phyloP scores from a whole-genome alignment of 2,113 vertebrate genomes.

The Porphyrio hochstetteri region DNA sequence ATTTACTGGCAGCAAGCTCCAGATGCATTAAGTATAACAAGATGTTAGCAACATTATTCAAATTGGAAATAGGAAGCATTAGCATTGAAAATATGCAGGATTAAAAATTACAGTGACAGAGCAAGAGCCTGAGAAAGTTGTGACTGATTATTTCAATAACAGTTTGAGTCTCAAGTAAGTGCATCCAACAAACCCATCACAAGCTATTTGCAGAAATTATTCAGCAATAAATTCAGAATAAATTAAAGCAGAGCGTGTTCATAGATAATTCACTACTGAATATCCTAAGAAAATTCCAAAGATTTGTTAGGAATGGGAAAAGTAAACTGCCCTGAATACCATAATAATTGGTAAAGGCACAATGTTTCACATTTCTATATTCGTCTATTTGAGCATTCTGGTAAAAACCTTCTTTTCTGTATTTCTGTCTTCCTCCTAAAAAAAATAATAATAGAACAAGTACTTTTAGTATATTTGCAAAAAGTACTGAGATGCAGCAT shows the following conservation, averaged over 20 bases:
- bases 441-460: neutral
- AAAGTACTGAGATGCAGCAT: neutral
- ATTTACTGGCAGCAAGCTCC: neutral
- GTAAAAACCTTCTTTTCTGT: neutral
- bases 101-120: neutral
- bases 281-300: neutral
- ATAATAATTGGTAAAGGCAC: neutral
- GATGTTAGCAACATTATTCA: neutral
- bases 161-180: neutral
- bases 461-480: neutral
- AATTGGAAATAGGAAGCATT: neutral
- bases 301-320: neutral
- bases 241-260: neutral
- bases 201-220: neutral
- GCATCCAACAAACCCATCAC: neutral
- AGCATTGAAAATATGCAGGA: neutral
- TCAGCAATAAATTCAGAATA: neutral
- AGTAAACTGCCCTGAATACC: neutral
- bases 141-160: neutral
- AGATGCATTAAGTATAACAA: neutral
- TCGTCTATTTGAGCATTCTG: neutral
- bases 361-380: neutral
- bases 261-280: neutral
- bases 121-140: neutral
- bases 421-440: neutral